Base-by-base conservation (phyloP, 2,797 vertebrate species). In the Spinibarbus caldwelli region DNA sequence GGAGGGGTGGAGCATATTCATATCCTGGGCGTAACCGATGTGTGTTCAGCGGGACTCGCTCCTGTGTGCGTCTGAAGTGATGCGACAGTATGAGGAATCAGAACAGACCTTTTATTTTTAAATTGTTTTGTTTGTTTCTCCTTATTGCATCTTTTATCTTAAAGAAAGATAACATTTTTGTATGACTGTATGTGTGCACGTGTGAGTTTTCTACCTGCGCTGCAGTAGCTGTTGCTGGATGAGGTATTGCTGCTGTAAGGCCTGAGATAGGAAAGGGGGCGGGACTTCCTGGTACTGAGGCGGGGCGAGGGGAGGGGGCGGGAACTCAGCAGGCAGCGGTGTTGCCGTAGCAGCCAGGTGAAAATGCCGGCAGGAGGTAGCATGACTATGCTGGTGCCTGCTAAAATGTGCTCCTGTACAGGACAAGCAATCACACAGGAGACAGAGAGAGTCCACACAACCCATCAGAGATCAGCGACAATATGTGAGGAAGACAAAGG, bases 191-290 rank as follows among this genome's bases (percentile, higher is more conserved):
- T n/a, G n/a, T n/a, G n/a, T n/a, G n/a, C n/a, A n/a, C n/a, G n/a
- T n/a, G n/a, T n/a, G n/a, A n/a, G n/a, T 34, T 19, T 34, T 88
- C 26, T 88, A 90, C 89, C 89, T 90, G 73, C 87, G 87, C 81
- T 90, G 98, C 1, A 99, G 96, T 94, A 99, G 96, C 95, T 99
- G 98, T 95, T 99, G 98, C 95, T 99, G 98, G 94, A 99, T 97
- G 97, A 99, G 98, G 97, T 99, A 99, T 97, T 99, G 98, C 97
- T 99, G 98, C 97, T 99, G 98, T 96, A 99, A 97, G 95, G 97
- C 97, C 96, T 99, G 98, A 99, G 98, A 97, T 98, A 99, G 97
- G 97, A 99, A 99, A 92, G 97, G 96, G 91, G 98, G 96, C 93
- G 97, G 94, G 92, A 98, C 95, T 49, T 99, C 98, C 95, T 97